Evolutionary conservation across 2,797 vertebrate genomes (phyloP).

Genomic region (Gadopsis marmoratus): DNA sequence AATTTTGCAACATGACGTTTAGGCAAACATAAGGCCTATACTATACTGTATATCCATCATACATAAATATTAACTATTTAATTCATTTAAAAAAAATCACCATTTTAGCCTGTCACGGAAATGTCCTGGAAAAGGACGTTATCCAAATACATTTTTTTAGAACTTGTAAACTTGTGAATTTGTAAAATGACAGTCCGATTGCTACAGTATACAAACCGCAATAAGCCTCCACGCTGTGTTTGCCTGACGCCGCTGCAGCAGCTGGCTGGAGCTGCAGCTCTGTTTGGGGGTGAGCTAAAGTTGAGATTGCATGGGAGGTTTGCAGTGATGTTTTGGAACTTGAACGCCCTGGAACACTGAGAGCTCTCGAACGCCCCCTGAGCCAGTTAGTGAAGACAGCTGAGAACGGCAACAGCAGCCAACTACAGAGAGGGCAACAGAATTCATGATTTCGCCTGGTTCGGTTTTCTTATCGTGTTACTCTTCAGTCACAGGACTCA

Average conservation of each 20-base stretch:
- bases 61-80: not conserved
- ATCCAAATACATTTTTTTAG: not conserved
- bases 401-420: conserved; percentile 11
- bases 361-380: conserved; percentile 4
- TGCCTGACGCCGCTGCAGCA: not conserved
- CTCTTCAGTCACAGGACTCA: conserved; percentile 5
- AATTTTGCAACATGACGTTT: not conserved
- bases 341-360: not conserved
- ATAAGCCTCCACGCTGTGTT: not conserved
- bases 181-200: not conserved
- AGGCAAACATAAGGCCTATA: too few relatives aligned
- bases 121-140: not conserved
- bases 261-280: not conserved
- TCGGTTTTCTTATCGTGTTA: conserved; percentile 23
- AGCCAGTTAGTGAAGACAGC: conserved; percentile 7
- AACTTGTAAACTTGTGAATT: not conserved
- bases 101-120: not conserved
- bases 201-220: not conserved
- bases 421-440: not conserved
- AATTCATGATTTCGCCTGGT: conserved; percentile 19
- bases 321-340: conserved; percentile 8
- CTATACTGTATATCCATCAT: not conserved
- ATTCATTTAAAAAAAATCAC: not conserved
- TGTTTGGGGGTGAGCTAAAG: not conserved
- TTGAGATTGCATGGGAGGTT: conserved; percentile 4